Conservation (phyloP, 2,797 vertebrate species). For the Sebastiscus tertius region DNA sequence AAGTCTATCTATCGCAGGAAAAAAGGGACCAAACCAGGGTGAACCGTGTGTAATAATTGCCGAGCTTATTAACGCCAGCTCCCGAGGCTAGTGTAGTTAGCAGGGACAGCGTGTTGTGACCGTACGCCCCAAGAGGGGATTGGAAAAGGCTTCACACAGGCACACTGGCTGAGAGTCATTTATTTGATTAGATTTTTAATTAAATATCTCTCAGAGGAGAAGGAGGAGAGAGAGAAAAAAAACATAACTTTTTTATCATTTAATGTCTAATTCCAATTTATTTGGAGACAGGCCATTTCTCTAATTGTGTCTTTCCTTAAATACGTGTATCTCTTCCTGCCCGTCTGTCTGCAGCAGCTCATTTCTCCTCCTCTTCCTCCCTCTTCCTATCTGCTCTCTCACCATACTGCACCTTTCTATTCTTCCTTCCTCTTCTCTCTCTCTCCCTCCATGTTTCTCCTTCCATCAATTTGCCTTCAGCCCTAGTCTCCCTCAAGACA, state of each 20-base stretch:
- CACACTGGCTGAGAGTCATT: conserved; percentile 73
- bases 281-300: conserved; percentile 69
- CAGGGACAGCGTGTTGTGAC: conserved; percentile 73
- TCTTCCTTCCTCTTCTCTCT: conserved; percentile 13
- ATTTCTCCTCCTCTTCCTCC: conserved; percentile 11
- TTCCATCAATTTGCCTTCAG: conserved; percentile 52
- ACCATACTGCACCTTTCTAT: conserved; percentile 24
- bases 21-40: conserved; percentile 51
- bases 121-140: conserved; percentile 64
- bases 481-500: conserved; percentile 49
- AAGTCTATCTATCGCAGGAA: conserved; percentile 40
- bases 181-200: conserved; percentile 84
- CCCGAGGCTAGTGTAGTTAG: conserved; percentile 68
- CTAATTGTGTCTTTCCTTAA: conserved; percentile 68
- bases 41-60: conserved; percentile 60
- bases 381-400: background rate
- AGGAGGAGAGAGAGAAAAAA: conserved; percentile 30
- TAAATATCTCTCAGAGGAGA: conserved; percentile 75
- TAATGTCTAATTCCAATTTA: conserved; percentile 77
- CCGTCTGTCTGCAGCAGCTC: conserved; percentile 30
- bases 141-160: conserved; percentile 67
- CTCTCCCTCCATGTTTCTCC: conserved; percentile 22
- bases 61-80: conserved; percentile 61
- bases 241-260: conserved; percentile 68
- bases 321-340: conserved; percentile 47